phyloP scores from a whole-genome alignment of 2,888 invertebrate genomes.

The Drosophila conformis region DNA sequence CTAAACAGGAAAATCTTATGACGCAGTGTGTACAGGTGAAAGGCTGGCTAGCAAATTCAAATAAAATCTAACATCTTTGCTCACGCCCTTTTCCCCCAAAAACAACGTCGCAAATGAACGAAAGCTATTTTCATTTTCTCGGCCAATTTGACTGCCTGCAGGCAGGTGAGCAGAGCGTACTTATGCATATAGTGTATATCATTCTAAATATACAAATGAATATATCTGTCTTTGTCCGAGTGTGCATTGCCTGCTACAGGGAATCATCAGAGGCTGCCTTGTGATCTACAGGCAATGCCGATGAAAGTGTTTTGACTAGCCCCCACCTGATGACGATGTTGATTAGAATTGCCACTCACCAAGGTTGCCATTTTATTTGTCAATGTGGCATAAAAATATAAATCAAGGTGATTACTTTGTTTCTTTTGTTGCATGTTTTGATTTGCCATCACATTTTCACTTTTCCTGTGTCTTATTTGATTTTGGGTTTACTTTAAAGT shows the following conservation, averaged over 20 bases:
- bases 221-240: slow-evolving; percentile 11
- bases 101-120: slow-evolving; percentile 59
- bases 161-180: slow-evolving; percentile 50
- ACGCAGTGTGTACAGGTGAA: slow-evolving; percentile 74
- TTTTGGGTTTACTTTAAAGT: neutral
- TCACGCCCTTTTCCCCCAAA: slow-evolving; percentile 43
- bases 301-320: slow-evolving; percentile 59
- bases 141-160: slow-evolving; percentile 49
- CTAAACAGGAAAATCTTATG: slow-evolving; percentile 71
- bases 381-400: slow-evolving; percentile 67
- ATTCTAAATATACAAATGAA: slow-evolving; percentile 15
- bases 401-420: slow-evolving; percentile 59
- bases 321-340: slow-evolving; percentile 63
- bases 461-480: neutral
- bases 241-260: slow-evolving; percentile 42
- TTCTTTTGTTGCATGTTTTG: slow-evolving; percentile 36
- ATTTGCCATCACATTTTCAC: slow-evolving; percentile 44
- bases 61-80: slow-evolving; percentile 34
- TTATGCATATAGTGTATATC: slow-evolving; percentile 12
- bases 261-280: slow-evolving; percentile 50
- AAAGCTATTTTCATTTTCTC: slow-evolving; percentile 42
- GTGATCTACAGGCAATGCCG: slow-evolving; percentile 74
- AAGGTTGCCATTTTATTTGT: slow-evolving; percentile 61
- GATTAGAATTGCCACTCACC: slow-evolving; percentile 52
- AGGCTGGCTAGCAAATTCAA: slow-evolving; percentile 57